Evolutionary conservation across 2,888 invertebrate genomes (phyloP).

Genomic region (Celastrina argiolus): DNA sequence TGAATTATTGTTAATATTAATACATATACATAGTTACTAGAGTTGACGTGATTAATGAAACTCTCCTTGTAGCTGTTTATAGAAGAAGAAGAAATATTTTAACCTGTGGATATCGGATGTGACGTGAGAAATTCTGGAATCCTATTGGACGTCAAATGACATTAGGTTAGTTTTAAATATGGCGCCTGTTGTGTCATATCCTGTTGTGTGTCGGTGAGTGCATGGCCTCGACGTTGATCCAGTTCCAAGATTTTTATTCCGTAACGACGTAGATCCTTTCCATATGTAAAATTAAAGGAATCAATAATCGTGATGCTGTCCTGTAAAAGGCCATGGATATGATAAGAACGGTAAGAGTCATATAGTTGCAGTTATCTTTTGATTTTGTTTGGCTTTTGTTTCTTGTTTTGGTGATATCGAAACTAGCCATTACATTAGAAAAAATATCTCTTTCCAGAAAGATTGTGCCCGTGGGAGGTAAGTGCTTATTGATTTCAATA

Average conservation of each 20-base stretch:
- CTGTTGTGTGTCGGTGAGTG: constrained; percentile 70
- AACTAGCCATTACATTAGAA: constrained; percentile 78
- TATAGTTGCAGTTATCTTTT: constrained; percentile 51
- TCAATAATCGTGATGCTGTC: constrained; percentile 75
- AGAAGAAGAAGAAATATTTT: background rate
- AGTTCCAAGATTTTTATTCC: constrained; percentile 61
- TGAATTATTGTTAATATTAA: no score
- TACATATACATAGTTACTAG: no score
- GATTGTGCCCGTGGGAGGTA: constrained; percentile 76
- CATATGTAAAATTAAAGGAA: constrained; percentile 59
- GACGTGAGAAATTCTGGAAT: background rate
- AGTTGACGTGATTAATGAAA: no score
- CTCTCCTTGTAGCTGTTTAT: background rate
- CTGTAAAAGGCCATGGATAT: constrained; percentile 78
- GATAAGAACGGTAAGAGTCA: constrained; percentile 76
- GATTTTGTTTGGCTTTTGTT: constrained; percentile 77
- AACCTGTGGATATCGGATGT: constrained; percentile 1
- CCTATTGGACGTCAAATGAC: background rate
- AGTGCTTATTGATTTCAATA: constrained; percentile 65
- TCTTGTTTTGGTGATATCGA: constrained; percentile 78
- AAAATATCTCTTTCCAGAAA: constrained; percentile 78
- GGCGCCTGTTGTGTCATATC: constrained; percentile 74
- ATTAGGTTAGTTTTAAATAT: constrained; percentile 49
- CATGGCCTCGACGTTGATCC: constrained; percentile 69
- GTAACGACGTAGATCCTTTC: constrained; percentile 53